Conservation (phyloP, 1,140 invertebrate genomes). For the Bombyx mori region ASM3026992v2 NC_085108.1:6950001-6950500, state of each 20-base stretch:
- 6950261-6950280: slow-evolving; percentile 49
- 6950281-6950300: slow-evolving; percentile 58
- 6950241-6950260: slow-evolving; percentile 27
- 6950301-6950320: slow-evolving; percentile 41
- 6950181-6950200: slow-evolving; percentile 4
- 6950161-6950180: neutral
- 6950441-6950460: slow-evolving; percentile 65
- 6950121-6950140: slow-evolving; percentile 59
- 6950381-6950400: slow-evolving; percentile 24
- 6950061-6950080: neutral
- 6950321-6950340: slow-evolving; percentile 2
- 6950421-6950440: slow-evolving; percentile 47
- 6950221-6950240: neutral
- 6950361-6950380: slow-evolving; percentile 24
- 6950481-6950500: slow-evolving; percentile 19
- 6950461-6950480: slow-evolving; percentile 69
- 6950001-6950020: too few species aligned
- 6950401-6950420: slow-evolving; percentile 29
- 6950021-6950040: too few species aligned
- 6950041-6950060: too few species aligned
- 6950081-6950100: slow-evolving; percentile 24
- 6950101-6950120: slow-evolving; percentile 22
- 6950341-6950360: slow-evolving; percentile 22
- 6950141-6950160: neutral
- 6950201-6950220: slow-evolving; percentile 10